Percentiles rank a stretch among this genome's conserved stretches.
Evolutionary conservation across 2,888 invertebrate species (phyloP).

Genomic region (Nomada lathburiana): DNA sequence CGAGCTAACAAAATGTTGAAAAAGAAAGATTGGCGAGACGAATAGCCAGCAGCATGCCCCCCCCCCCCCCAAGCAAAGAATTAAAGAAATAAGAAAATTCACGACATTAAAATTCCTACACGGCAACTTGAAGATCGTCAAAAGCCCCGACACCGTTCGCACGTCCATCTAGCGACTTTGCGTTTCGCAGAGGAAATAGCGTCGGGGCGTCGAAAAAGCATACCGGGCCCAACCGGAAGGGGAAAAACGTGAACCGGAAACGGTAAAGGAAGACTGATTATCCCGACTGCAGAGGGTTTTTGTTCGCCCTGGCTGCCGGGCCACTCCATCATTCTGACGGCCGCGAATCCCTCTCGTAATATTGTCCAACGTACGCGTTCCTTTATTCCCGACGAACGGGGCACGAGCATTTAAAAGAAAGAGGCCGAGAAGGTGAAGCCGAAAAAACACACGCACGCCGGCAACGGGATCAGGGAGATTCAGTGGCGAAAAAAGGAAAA

Average conservation of each 20-base stretch:
- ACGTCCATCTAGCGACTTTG: conserved; percentile 1
- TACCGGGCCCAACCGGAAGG: background rate
- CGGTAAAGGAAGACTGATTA: conserved; percentile 68
- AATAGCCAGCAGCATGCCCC: no score
- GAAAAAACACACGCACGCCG: background rate
- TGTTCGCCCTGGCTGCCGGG: conserved; percentile 63
- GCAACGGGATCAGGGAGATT: conserved; percentile 28
- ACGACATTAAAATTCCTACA: no score
- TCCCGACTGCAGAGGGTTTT: conserved; percentile 65
- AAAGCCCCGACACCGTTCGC: no score
- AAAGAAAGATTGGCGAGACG: no score
- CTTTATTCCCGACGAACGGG: conserved; percentile 62
- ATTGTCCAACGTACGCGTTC: conserved; percentile 74
- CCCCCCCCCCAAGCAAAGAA: no score
- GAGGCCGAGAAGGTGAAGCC: background rate
- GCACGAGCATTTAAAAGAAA: conserved; percentile 45
- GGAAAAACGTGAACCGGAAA: conserved; percentile 35
- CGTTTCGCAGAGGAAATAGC: conserved; percentile 43
- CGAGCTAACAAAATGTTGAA: no score
- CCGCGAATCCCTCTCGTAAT: conserved; percentile 72
- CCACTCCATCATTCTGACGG: conserved; percentile 73
- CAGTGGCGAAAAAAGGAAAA: conserved; percentile 23
- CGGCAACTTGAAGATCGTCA: no score
- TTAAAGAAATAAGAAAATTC: no score
- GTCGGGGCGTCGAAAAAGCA: conserved; percentile 13